Evolutionary conservation across 2,888 invertebrate species (phyloP).

Genomic region (Diaperis boleti): DNA sequence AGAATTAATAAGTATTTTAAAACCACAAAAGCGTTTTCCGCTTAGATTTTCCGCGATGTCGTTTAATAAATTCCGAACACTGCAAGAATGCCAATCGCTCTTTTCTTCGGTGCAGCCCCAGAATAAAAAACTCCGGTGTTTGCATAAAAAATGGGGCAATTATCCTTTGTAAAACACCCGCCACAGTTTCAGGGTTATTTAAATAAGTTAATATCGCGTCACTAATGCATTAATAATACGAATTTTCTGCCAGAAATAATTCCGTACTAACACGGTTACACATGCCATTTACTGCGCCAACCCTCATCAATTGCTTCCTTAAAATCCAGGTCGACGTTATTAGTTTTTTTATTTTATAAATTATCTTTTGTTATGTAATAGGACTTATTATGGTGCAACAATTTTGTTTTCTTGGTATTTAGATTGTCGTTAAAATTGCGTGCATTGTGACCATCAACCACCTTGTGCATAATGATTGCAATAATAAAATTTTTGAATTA

Average conservation of each 20-base stretch:
- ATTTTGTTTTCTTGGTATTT: constrained; percentile 20
- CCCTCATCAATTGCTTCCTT: constrained; percentile 9
- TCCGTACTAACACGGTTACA: not conserved
- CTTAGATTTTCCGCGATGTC: constrained; percentile 31
- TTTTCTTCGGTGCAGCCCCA: constrained; percentile 1
- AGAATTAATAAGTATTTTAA: constrained; percentile 37
- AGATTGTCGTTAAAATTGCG: constrained; percentile 27
- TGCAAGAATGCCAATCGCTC: constrained; percentile 34
- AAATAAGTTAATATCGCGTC: constrained; percentile 37
- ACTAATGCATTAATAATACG: constrained; percentile 41
- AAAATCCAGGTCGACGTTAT: not conserved
- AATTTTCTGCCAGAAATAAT: constrained; percentile 31
- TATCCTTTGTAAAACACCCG: constrained; percentile 4
- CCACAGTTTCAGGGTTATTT: constrained; percentile 34
- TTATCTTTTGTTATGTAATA: constrained; percentile 8
- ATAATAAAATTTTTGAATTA: constrained; percentile 26
- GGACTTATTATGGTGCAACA: constrained; percentile 2
- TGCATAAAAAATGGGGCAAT: constrained; percentile 21
- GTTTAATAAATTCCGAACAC: constrained; percentile 41
- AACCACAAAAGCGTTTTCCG: constrained; percentile 44
- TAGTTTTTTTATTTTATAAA: constrained; percentile 14
- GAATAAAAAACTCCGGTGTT: constrained; percentile 13
- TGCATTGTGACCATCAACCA: constrained; percentile 30
- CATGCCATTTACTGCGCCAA: not conserved
- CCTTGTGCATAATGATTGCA: constrained; percentile 24